Evolutionary conservation across 2,888 invertebrate species (phyloP), one percentile per base, ranked within the genome.

Genomic region (Platycheirus rosarum): DNA sequence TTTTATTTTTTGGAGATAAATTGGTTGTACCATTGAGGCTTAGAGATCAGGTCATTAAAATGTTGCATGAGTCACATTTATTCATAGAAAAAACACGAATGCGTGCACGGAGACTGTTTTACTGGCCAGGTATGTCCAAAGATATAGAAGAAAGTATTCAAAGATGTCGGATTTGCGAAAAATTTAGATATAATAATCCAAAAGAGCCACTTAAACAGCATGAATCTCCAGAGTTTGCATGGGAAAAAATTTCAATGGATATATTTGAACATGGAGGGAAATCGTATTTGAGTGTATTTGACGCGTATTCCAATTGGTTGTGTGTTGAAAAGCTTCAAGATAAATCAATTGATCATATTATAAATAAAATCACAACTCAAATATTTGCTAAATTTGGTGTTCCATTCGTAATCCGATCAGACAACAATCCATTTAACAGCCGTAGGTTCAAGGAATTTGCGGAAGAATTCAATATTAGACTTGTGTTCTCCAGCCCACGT

Each of bases 21-120:
- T 40, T 86, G 13, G 60, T 86, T 37, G 76, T 86, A 18, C 86
- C 87, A 0, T 32, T 71, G 11, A 69, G 42, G 9, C 66, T 86
- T 42, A 84, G 86, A 62, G 6, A 48, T 9, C 63, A 57, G 35
- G 85, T 87, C 18, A 23, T 86, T 13, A 71, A 55, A 2, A 80
- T 82, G 75, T 69, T 88, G 53, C 88, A 89, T 86, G 86, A 84
- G 60, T 84, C 86, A 1, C 88, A 89, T 76, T 48, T 88, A 18
- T 88, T 87, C 5, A 86, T 86, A 2, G 85, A 86, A 51, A 88
- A 88, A 85, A 86, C 86, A 53, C 86, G 86, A 75, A 63, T 85
- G 29, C 76, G 85, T 18, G 87, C 86, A 7, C 75, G 87, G 55
- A 84, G 84, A 37, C 18, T 87, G 4, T 87, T 87, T 73, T 88